Evolutionary conservation across 1,140 invertebrate species (phyloP).

Genomic region (Tenebrio molitor): DNA sequence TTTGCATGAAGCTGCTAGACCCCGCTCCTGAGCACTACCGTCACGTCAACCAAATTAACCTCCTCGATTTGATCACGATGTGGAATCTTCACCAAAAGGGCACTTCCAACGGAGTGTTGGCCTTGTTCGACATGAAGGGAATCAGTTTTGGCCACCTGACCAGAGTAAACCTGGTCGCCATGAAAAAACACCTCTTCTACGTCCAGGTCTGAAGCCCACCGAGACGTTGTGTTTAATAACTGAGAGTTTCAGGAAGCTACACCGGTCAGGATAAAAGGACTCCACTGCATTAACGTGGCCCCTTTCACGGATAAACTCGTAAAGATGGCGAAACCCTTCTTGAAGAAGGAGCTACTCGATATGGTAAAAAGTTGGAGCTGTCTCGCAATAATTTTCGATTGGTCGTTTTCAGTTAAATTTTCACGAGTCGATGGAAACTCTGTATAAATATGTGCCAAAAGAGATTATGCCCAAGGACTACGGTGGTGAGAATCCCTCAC

Average conservation of each 20-base stretch:
- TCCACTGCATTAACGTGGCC: constrained; percentile 79
- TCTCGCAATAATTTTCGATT: no score
- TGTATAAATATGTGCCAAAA: constrained; percentile 60
- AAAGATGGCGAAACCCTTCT: constrained; percentile 77
- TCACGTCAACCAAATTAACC: constrained; percentile 68
- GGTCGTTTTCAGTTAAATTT: no score
- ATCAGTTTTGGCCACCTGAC: constrained; percentile 72
- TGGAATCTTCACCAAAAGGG: constrained; percentile 69
- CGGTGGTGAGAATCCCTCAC: constrained; percentile 66
- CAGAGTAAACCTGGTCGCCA: constrained; percentile 70
- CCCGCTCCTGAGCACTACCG: constrained; percentile 72
- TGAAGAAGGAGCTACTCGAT: constrained; percentile 76
- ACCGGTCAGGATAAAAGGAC: constrained; percentile 73
- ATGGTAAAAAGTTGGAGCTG: no score
- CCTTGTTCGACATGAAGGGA: constrained; percentile 75
- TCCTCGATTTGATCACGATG: constrained; percentile 73
- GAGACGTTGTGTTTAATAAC: not conserved
- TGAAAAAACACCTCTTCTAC: constrained; percentile 77
- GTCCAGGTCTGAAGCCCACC: constrained; percentile 69
- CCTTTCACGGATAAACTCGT: constrained; percentile 79
- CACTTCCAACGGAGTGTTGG: constrained; percentile 69
- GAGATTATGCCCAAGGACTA: constrained; percentile 69
- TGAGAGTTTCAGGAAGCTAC: constrained; percentile 54
- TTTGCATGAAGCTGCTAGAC: constrained; percentile 70
- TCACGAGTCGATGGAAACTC: constrained; percentile 61